These are phyloP conservation scores for Zygogramma bicolorata DNA, from an alignment of 2,888 invertebrate genomes.

Conservation along the genomic window DNA sequence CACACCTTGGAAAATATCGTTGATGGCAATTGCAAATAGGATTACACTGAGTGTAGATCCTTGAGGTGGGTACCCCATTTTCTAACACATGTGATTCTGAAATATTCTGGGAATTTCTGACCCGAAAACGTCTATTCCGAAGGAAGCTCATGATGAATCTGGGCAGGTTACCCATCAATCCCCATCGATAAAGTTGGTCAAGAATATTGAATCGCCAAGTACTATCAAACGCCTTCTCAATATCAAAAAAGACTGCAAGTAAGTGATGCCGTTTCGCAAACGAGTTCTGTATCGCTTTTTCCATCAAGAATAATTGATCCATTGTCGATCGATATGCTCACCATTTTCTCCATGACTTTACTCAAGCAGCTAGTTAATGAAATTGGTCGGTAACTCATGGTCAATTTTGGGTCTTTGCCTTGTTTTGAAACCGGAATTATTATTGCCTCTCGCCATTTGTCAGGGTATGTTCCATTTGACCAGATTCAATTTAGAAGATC, in stretches of 20 bases:
- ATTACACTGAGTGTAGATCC: neutral
- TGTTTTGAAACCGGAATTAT: too few relatives aligned
- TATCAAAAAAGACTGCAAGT: slow-evolving; percentile 1
- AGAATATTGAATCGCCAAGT: neutral
- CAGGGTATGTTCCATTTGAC: too few relatives aligned
- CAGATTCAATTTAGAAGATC: too few relatives aligned
- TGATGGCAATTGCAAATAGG: neutral
- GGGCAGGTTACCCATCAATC: neutral
- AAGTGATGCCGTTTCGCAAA: neutral
- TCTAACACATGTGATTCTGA: neutral
- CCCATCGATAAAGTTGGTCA: neutral
- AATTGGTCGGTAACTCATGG: neutral
- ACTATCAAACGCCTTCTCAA: slow-evolving; percentile 7
- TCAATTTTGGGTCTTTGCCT: too few relatives aligned
- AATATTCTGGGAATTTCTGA: neutral
- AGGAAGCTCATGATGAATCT: neutral
- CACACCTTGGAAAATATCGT: neutral
- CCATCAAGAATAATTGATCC: neutral
- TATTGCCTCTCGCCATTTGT: too few relatives aligned
- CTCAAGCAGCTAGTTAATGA: neutral
- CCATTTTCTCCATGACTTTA: neutral
- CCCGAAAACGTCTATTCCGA: neutral
- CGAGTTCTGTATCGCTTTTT: neutral
- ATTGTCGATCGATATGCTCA: neutral
- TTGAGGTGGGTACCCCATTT: neutral